Conservation (phyloP, 2,888 invertebrate species). For the Acrobasis consociella region DNA sequence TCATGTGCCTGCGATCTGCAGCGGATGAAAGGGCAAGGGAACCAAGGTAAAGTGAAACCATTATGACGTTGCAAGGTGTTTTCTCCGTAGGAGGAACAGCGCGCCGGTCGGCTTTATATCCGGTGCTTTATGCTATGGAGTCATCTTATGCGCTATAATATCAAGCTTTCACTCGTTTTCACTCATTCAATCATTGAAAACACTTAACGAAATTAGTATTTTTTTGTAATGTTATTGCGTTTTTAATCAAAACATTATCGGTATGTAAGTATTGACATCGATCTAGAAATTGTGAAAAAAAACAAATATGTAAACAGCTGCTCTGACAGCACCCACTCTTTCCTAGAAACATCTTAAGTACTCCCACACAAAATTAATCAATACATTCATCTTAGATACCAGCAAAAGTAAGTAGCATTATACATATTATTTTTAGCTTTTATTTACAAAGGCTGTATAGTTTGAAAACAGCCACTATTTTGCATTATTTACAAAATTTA, state of each 20-base stretch:
- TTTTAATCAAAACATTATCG: neutral
- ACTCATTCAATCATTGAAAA: constrained; percentile 33
- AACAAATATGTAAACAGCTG: neutral
- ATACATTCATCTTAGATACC: neutral
- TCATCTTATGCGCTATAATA: constrained; percentile 51
- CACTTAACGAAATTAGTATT: neutral
- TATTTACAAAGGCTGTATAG: too few species aligned
- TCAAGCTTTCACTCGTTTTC: constrained; percentile 54
- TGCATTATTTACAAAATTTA: too few species aligned
- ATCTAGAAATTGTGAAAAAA: constrained; percentile 5
- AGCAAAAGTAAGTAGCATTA: neutral
- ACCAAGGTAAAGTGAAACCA: constrained; percentile 85
- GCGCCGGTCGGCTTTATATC: constrained; percentile 71
- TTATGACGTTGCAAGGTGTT: constrained; percentile 79
- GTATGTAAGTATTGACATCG: neutral
- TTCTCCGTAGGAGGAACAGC: constrained; percentile 62
- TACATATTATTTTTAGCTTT: too few species aligned
- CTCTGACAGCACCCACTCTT: constrained; percentile 18
- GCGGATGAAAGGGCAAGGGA: constrained; percentile 95
- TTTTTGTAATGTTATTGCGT: neutral
- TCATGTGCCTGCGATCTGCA: constrained; percentile 80
- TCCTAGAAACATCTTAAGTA: constrained; percentile 8
- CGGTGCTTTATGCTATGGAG: constrained; percentile 50
- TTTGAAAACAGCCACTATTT: too few species aligned
- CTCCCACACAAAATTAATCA: constrained; percentile 12